Evolutionary conservation across 2,888 invertebrate species (phyloP).

Genomic region (Elmis aenea): DNA sequence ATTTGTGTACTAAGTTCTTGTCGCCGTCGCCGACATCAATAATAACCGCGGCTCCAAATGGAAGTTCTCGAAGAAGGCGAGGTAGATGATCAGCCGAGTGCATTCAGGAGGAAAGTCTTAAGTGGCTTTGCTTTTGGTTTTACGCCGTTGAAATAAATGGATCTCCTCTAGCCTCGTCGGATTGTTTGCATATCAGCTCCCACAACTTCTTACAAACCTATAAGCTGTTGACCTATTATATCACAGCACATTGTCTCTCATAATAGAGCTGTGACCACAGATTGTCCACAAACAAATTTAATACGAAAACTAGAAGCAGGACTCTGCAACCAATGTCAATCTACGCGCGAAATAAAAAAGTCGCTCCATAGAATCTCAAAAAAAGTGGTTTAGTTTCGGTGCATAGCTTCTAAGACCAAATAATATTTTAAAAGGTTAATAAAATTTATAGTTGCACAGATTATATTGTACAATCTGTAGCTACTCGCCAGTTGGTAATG

Average conservation of each 20-base stretch:
- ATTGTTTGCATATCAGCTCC: conserved; percentile 30
- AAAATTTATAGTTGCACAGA: no score
- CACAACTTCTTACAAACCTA: conserved; percentile 15
- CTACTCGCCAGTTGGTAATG: no score
- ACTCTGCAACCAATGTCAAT: background rate
- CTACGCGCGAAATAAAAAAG: no score
- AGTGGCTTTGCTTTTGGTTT: conserved; percentile 40
- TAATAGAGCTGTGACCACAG: conserved; percentile 2
- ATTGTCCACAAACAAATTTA: background rate
- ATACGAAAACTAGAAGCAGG: background rate
- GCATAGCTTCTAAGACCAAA: no score
- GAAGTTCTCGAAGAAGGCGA: conserved; percentile 25
- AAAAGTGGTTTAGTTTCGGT: no score
- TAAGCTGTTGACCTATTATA: conserved; percentile 19
- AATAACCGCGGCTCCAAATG: conserved; percentile 27
- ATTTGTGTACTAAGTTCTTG: conserved; percentile 34
- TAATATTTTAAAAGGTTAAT: no score
- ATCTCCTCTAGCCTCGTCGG: conserved; percentile 28
- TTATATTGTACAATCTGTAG: no score
- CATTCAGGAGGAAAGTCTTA: conserved; percentile 37
- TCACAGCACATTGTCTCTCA: conserved; percentile 11
- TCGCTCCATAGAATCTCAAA: no score
- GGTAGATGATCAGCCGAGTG: conserved; percentile 34
- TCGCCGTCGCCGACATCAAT: conserved; percentile 28
- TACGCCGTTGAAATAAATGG: conserved; percentile 34